A percentile compares a stretch with the other conserved stretches of the same genome.
Conservation (phyloP, 2,888 invertebrate genomes). For the Caenorhabditis sinica region DNA sequence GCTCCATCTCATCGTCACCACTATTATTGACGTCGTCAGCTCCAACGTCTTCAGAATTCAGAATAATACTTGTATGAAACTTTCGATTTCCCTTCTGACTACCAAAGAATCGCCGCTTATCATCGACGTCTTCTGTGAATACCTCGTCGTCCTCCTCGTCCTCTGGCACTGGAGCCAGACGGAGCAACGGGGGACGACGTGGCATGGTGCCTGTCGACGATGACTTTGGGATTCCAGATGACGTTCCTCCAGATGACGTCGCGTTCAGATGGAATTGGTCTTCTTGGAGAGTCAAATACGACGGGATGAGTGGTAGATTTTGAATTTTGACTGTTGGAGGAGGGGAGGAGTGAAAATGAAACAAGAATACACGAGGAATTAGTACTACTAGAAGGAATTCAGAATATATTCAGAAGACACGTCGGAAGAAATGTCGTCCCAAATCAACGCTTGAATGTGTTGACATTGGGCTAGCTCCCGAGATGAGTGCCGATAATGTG, state of each 20-base stretch:
- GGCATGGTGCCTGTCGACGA: slow-evolving; percentile 55
- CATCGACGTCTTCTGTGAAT: slow-evolving; percentile 37
- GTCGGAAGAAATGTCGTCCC: slow-evolving; percentile 43
- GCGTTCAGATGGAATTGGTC: slow-evolving; percentile 24
- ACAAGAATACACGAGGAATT: neutral
- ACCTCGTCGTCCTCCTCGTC: slow-evolving; percentile 69
- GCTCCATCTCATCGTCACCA: slow-evolving; percentile 27
- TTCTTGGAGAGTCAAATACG: slow-evolving; percentile 46
- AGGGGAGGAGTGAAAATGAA: neutral
- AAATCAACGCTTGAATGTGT: slow-evolving; percentile 64
- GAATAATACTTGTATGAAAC: slow-evolving; percentile 10
- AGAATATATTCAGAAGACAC: neutral
- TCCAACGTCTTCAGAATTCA: neutral
- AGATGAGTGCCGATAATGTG: slow-evolving; percentile 64
- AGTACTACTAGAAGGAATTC: neutral
- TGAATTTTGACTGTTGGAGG: slow-evolving; percentile 47
- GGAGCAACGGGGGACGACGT: slow-evolving; percentile 69
- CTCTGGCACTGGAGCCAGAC: slow-evolving; percentile 72
- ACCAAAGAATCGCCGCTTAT: slow-evolving; percentile 36
- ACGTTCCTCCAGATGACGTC: slow-evolving; percentile 9
- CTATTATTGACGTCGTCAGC: slow-evolving; percentile 28
- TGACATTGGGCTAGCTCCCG: slow-evolving; percentile 59
- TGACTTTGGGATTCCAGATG: slow-evolving; percentile 40
- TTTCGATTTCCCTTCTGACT: neutral
- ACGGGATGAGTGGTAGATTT: slow-evolving; percentile 63